A percentile compares a stretch with the other conserved stretches of the same genome.
These are phyloP conservation scores for Eulithis testata DNA, from an alignment of 2,888 invertebrate species.

Conservation along the genomic window DNA sequence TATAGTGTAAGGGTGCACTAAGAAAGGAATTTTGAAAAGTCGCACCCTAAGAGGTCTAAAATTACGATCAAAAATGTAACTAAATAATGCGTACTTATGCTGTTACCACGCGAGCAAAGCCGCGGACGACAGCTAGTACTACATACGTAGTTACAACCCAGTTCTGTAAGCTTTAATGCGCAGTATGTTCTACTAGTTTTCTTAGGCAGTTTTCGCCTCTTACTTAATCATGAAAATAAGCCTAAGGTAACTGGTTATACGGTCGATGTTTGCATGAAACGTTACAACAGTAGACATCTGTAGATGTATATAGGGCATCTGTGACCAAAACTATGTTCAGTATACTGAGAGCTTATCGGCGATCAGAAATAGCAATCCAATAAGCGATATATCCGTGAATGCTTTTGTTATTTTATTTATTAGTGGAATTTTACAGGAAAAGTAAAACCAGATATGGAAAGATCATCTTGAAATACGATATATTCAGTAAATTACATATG, in stretches of 20 bases:
- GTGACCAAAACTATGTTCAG: constrained; percentile 8
- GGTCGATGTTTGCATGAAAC: not conserved
- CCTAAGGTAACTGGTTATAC: not conserved
- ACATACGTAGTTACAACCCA: constrained; percentile 4
- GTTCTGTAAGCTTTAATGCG: constrained; percentile 5
- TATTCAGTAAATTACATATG: too few relatives aligned
- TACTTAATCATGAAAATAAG: not conserved
- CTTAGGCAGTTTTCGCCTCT: not conserved
- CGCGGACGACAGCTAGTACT: too few relatives aligned
- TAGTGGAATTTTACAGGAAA: too few relatives aligned
- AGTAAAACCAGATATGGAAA: too few relatives aligned
- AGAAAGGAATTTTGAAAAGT: too few relatives aligned
- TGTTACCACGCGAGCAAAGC: too few relatives aligned
- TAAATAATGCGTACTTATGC: too few relatives aligned
- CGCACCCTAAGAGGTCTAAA: too few relatives aligned
- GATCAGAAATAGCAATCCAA: constrained; percentile 13
- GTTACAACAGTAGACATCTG: not conserved
- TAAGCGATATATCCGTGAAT: constrained; percentile 9
- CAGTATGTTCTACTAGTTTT: not conserved
- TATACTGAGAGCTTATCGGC: constrained; percentile 12
- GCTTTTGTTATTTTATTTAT: not conserved
- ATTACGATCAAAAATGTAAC: too few relatives aligned
- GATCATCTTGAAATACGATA: too few relatives aligned
- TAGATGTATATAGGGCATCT: constrained; percentile 8
- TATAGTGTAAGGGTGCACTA: too few relatives aligned